Percentiles rank a stretch among this genome's conserved stretches.
These are phyloP conservation scores for Monomorium pharaonis DNA, from an alignment of 1,140 invertebrate species.

Conservation along the genomic window DNA sequence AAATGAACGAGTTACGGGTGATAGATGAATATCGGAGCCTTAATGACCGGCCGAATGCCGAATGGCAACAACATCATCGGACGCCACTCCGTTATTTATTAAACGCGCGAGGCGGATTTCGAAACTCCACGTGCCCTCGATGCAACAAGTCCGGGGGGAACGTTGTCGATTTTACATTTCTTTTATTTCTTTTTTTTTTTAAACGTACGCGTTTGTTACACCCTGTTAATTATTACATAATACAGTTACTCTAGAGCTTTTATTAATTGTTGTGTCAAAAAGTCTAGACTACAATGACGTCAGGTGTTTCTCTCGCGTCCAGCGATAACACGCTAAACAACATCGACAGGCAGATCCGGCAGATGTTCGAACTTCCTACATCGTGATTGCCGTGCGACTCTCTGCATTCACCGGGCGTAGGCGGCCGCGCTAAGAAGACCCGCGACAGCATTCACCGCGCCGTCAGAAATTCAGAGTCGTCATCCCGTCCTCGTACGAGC, in stretches of 20 bases:
- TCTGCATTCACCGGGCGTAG: slow-evolving; percentile 17
- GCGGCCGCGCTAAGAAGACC: slow-evolving; percentile 26
- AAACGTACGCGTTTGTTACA: background rate
- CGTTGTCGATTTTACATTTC: background rate
- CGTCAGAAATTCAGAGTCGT: slow-evolving; percentile 34
- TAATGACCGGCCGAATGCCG: slow-evolving; percentile 23
- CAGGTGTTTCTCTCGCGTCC: background rate
- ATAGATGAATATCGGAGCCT: slow-evolving; percentile 42
- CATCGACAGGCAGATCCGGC: background rate
- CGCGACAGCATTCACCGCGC: background rate
- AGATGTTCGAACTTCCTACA: slow-evolving; percentile 16
- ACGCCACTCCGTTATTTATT: slow-evolving; percentile 41
- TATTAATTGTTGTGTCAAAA: background rate
- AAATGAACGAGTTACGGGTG: slow-evolving; percentile 46
- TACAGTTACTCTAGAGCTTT: background rate
- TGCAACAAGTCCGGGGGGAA: background rate
- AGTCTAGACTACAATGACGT: background rate
- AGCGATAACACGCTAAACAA: background rate
- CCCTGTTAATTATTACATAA: background rate
- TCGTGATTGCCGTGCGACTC: background rate
- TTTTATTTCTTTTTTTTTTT: too few relatives aligned
- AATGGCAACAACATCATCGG: slow-evolving; percentile 49
- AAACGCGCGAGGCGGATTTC: slow-evolving; percentile 12
- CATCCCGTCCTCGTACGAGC: slow-evolving; percentile 15
- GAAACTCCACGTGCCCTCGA: background rate